Conservation (phyloP, 2,888 invertebrate genomes). For the Osmoderma eremita region DNA sequence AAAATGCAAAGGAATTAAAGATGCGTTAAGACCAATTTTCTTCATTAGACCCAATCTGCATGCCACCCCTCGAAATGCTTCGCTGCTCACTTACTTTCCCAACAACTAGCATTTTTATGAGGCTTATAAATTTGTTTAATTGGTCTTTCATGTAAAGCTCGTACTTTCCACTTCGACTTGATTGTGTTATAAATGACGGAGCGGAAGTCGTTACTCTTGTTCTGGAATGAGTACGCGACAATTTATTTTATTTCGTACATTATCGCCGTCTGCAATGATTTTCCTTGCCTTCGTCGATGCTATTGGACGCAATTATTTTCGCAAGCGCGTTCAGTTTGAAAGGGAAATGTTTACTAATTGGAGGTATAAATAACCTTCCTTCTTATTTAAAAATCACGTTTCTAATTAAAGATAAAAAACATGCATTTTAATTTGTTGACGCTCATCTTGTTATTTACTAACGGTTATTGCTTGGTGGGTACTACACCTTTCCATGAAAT, state of each 20-base stretch:
- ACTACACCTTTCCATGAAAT: too few relatives aligned
- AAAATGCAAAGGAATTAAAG: constrained; percentile 57
- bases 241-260: constrained; percentile 41
- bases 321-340: too few relatives aligned
- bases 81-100: constrained; percentile 53
- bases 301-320: neutral
- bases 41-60: constrained; percentile 63
- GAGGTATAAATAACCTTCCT: too few relatives aligned
- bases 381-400: too few relatives aligned
- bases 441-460: too few relatives aligned
- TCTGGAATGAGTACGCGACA: constrained; percentile 44
- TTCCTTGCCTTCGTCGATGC: neutral
- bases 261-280: constrained; percentile 19
- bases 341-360: too few relatives aligned
- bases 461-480: too few relatives aligned
- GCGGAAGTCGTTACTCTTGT: constrained; percentile 45
- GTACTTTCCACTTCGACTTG: constrained; percentile 50
- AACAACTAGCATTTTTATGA: constrained; percentile 61
- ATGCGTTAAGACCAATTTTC: constrained; percentile 63
- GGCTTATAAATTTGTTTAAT: constrained; percentile 64
- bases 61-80: constrained; percentile 56
- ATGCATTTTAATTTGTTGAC: too few relatives aligned
- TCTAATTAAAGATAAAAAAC: too few relatives aligned
- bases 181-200: constrained; percentile 50
- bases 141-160: constrained; percentile 60